phyloP scores from a whole-genome alignment of 2,113 vertebrate genomes.

The Dicaeum eximium region DNA sequence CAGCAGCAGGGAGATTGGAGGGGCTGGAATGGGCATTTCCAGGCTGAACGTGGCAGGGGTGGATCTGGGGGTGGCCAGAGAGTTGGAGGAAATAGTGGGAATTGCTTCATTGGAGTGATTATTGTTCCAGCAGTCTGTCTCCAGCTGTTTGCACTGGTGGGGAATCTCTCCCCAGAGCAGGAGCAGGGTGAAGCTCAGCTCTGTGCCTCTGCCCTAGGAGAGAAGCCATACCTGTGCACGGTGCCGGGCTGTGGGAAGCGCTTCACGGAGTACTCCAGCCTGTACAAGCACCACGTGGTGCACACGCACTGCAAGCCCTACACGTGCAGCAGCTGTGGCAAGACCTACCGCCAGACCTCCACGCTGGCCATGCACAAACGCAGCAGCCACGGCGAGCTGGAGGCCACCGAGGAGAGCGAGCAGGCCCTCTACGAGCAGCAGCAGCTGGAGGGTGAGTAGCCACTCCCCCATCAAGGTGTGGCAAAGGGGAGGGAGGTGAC shows the following conservation, averaged over 20 bases:
- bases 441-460: conserved; percentile 68
- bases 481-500: background rate
- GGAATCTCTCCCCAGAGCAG: background rate
- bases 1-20: background rate
- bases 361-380: conserved; percentile 82
- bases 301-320: conserved; percentile 87
- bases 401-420: conserved; percentile 76
- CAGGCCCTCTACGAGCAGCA: conserved; percentile 72
- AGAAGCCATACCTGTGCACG: conserved; percentile 83
- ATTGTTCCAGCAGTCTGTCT: background rate
- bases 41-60: rapidly evolving
- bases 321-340: conserved; percentile 79
- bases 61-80: background rate
- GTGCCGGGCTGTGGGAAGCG: conserved; percentile 83
- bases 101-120: background rate
- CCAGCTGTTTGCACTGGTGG: background rate
- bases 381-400: conserved; percentile 78
- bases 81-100: background rate
- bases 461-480: rapidly evolving
- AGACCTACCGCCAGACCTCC: conserved; percentile 83
- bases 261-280: conserved; percentile 84
- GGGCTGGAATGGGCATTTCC: background rate
- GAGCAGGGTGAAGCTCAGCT: background rate
- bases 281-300: conserved; percentile 86
- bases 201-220: conserved; percentile 70